Base-by-base conservation (phyloP, 37 sponge, comb jelly and placozoan genomes). In the Tethya wilhelma region DNA sequence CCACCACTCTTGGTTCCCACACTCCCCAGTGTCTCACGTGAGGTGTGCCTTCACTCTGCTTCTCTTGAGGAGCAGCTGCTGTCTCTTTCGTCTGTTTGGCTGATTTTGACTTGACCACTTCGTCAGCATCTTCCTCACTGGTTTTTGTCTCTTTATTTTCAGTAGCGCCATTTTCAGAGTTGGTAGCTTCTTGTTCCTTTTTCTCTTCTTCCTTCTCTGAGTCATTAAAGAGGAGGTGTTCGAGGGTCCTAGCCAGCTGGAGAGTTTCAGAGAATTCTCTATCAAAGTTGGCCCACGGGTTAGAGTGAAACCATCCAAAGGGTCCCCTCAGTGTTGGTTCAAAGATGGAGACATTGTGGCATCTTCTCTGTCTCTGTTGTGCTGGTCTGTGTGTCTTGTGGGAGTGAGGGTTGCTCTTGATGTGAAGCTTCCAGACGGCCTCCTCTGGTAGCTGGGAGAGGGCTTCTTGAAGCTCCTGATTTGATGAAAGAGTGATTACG, bases 401-500 rank as follows among this genome's bases (percentile, higher is more conserved):
- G 67, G 67, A 32, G 6, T 23, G 23, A 53, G 9, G 39, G 39
- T 22, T 36, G 12, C 40, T 67, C 68, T 36, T 31, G 38, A 75
- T 59, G 41, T 75, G 59, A 0, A 84, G 44, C 44, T 67, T 66
- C 69, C 68, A 68, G 20, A 67, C 69, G 14, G 30, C 43, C 41
- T 66, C 77, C 17, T 56, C 30, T 3, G 69, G 84, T 1, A 75
- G 46, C 14, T 55, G 45, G 6, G 69, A 45, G 11, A 84, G 67
- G 26, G 67, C 84, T 25, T 58, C 71, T 14, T 65, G 75, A 3
- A 84, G 56, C 43, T 84, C 84, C 32, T 75, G 69, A 45, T 84
- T 70, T 8, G 84, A 67, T 25, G 84, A 84, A 56, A 84, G 56
- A 12, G 84, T 56, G 33, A 84, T 67, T 56, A 84, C 44, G 59